Evolutionary conservation across 23 tunicate species (phyloP), one percentile per base, ranked within the genome.

Genomic region (Halocynthia roretzi): DNA sequence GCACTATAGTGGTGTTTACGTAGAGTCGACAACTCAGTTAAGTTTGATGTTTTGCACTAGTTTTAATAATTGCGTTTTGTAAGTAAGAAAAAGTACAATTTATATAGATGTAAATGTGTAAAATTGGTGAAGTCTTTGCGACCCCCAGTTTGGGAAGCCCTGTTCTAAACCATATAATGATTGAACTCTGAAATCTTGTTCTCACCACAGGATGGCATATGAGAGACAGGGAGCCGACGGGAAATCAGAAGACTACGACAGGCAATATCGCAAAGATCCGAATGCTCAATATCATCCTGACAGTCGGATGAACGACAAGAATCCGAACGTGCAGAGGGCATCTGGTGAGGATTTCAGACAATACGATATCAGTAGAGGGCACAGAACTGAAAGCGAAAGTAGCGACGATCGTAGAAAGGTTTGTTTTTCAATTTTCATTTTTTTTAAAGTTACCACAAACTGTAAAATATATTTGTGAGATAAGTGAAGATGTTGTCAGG

Each of bases 381-480:
- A 81, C 10, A 75, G 82, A 8, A 81, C 85, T 15, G 92, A 86
- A 76, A 86, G 85, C 56, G 92, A 86, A 76, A 81, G 85, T 57
- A 86, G 90, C 51, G 90, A 85, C 64, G 90, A 85, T 7, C 53
- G 90, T 22, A 77, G 83, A 71, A 69, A 31, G 61, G 83, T 74
- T 48, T n/a, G 90, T 62, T 53, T 74, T 53, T 65, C 31, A 20
- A 10, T 65, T 10, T 65, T 65, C 0, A 65, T 40, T 65, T 40
- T 40, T 65, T 65, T 10, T 65, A 40, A 15, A 65, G 48, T 48
- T 5, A 20, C 19, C 19, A 10, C 19, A 8, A 8, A 40, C 31
- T 48, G 70, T 11, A 15, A 48, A 40, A 40, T 48, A 11, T 65
- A 20, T 65, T 65, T 48, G 70, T 58, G n/a, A 58, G 63, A 31